These are phyloP conservation scores for Sympetrum striolatum DNA, from an alignment of 2,888 invertebrate species.

Conservation along the genomic window DNA sequence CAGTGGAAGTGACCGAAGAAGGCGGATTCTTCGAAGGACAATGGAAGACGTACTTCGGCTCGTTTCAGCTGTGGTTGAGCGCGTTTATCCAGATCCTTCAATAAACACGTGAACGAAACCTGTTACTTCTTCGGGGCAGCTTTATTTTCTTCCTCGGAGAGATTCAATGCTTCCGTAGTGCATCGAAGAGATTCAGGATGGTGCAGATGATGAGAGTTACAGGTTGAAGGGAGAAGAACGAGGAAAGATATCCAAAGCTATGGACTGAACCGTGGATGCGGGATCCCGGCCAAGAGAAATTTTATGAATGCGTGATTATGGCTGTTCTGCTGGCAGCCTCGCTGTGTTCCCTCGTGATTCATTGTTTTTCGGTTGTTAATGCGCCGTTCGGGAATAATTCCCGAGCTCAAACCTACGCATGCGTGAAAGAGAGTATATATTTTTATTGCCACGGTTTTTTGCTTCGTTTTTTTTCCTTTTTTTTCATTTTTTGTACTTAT, in stretches of 20 bases:
- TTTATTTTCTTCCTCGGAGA: no score
- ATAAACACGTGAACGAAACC: background rate
- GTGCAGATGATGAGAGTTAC: background rate
- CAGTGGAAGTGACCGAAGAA: background rate
- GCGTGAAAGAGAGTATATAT: no score
- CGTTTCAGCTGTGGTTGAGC: no score
- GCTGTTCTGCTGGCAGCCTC: background rate
- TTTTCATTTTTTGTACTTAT: no score
- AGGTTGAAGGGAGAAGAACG: background rate
- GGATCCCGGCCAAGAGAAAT: background rate
- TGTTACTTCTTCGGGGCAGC: background rate
- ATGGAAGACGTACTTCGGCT: background rate
- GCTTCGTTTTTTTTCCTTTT: no score
- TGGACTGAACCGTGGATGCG: background rate
- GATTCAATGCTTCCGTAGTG: background rate
- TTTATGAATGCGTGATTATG: background rate
- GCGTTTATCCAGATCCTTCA: background rate
- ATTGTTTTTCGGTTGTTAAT: background rate
- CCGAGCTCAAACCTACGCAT: background rate
- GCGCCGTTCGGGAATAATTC: background rate
- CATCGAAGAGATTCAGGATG: background rate
- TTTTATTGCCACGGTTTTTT: no score
- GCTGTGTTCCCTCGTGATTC: background rate
- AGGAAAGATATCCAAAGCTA: background rate
- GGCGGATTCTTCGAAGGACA: background rate